Evolutionary conservation across 2,888 invertebrate species (phyloP).

Genomic region (Hofmannophila pseudospretella): DNA sequence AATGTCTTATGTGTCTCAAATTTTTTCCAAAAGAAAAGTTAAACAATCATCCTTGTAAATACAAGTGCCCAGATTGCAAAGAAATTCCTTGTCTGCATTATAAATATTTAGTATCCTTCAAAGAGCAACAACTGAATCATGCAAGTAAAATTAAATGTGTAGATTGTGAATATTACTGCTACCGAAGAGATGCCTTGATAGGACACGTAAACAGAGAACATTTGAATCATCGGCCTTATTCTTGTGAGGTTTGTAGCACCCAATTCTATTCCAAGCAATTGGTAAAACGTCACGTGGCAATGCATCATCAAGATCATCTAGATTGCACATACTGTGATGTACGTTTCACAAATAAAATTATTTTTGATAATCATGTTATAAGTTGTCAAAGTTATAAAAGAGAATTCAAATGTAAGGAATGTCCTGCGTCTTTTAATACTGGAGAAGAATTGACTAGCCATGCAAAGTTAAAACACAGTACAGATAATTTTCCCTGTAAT

Average conservation of each 20-base stretch:
- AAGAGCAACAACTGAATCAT: constrained; percentile 37
- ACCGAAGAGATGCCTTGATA: too few species aligned
- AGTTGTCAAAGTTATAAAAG: too few species aligned
- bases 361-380: constrained; percentile 28
- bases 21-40: neutral
- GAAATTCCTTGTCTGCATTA: constrained; percentile 45
- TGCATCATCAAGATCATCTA: constrained; percentile 34
- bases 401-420: too few species aligned
- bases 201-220: constrained; percentile 39
- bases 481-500: too few species aligned
- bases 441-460: too few species aligned
- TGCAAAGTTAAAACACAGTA: too few species aligned
- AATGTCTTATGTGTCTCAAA: constrained; percentile 1
- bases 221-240: constrained; percentile 45
- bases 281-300: constrained; percentile 39
- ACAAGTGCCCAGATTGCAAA: constrained; percentile 29
- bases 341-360: constrained; percentile 27
- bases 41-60: constrained; percentile 14
- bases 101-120: constrained; percentile 37
- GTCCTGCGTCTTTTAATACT: too few species aligned
- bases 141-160: constrained; percentile 33
- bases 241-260: constrained; percentile 37
- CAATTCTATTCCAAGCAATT: constrained; percentile 51
- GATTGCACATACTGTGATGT: constrained; percentile 42
- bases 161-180: constrained; percentile 34